Base-by-base conservation (phyloP, 2,888 invertebrate species). In the Rutpela maculata region DNA sequence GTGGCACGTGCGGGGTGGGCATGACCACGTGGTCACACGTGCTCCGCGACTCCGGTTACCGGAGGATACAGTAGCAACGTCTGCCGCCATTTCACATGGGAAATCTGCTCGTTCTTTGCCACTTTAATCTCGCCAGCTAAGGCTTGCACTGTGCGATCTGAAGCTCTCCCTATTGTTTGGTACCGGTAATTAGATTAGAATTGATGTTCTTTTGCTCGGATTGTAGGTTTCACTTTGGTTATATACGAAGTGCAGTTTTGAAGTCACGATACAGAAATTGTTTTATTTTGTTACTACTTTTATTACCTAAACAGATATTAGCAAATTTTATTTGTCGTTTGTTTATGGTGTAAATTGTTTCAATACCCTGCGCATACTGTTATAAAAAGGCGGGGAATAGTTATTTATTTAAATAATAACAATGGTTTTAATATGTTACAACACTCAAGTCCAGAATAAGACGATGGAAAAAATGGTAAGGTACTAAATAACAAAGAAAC, bases 11-110 rank as follows among this genome's bases (percentile, higher is more conserved):
- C 69, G 78, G 80, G 79, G 78, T 79, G 81, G 82, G 79, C 78
- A 63, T 59, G 77, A 71, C 60, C 83, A 79, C 83, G 83, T 77
- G 81, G 50, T 80, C 73, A 76, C 85, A 85, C 85, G 85, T 83
- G 86, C 81, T 78, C 57, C 72, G 75, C 67, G 81, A 78, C 84
- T 86, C 84, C 79, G 78, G 85, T 86, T 86, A 86, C 86, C 74
- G 77, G 70, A 77, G 74, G 75, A 67, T 65, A 79, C 68, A 77
- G 77, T 77, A 78, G 76, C 80, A 57, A 59, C 74, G 67, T 56
- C 74, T 67, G 55, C 74, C 74, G 31, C 74, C 74, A 74, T 67
- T 74, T 74, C 74, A 74, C 74, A 74, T 74, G 74, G 74, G 74
- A 74, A 74, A 74, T 74, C 74, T 65, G 68, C 38, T 38, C 56